phyloP scores from a whole-genome alignment of 2,888 invertebrate genomes.

The Parelbella ahira region DNA sequence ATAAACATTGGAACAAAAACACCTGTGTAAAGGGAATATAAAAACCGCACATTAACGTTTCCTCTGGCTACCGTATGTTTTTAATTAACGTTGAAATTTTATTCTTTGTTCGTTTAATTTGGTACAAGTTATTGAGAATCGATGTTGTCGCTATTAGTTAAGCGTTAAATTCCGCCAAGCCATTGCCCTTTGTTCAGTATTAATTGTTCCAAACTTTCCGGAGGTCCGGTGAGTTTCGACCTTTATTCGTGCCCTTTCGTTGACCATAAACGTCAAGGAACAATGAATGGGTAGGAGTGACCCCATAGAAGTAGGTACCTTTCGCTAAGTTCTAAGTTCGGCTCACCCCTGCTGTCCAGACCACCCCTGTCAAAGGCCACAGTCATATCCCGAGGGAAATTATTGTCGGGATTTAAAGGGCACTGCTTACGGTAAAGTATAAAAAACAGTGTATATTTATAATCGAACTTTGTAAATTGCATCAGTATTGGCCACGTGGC shows the following conservation, averaged over 20 bases:
- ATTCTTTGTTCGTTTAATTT: constrained; percentile 25
- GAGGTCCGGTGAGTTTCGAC: constrained; percentile 50
- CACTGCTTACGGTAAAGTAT: constrained; percentile 69
- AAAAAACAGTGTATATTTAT: constrained; percentile 71
- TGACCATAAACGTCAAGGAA: constrained; percentile 77
- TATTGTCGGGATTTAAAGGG: constrained; percentile 81
- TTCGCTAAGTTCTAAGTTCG: constrained; percentile 61
- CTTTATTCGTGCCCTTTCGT: constrained; percentile 67
- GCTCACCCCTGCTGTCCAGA: constrained; percentile 68
- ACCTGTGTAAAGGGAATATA: constrained; percentile 18
- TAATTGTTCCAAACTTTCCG: constrained; percentile 59
- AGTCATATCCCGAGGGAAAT: constrained; percentile 73
- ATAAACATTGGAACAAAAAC: constrained; percentile 3
- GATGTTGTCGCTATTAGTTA: constrained; percentile 17
- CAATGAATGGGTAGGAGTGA: constrained; percentile 72
- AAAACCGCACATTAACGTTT: constrained; percentile 16
- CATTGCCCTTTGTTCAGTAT: constrained; percentile 35
- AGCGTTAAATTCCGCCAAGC: constrained; percentile 22
- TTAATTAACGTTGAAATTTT: constrained; percentile 25
- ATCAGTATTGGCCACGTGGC: constrained; percentile 66
- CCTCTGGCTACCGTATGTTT: constrained; percentile 17
- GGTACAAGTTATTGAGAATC: constrained; percentile 28
- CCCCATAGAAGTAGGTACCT: constrained; percentile 62
- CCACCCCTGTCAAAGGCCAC: constrained; percentile 76
- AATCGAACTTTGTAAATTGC: constrained; percentile 59